Evolutionary conservation across 37 sponge, comb jelly and placozoan species (phyloP).

Genomic region (Petrosia ficiformis): DNA sequence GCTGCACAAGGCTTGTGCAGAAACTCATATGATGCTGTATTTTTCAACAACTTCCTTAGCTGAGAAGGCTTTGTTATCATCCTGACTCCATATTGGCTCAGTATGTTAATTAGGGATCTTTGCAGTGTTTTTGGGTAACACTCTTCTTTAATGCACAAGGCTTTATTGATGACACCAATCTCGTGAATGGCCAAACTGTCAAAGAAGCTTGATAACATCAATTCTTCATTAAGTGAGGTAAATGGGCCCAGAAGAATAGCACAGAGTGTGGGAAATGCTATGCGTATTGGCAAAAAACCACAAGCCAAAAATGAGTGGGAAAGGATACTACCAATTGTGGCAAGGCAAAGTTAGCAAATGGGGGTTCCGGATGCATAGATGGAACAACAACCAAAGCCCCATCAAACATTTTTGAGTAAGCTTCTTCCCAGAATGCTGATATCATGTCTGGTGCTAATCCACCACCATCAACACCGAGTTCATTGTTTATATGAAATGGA

Average conservation of each 20-base stretch:
- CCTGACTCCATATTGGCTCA: not conserved
- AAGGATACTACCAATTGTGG: not conserved
- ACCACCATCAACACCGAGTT: constrained; percentile 12
- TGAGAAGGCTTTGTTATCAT: not conserved
- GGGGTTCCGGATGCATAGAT: not conserved
- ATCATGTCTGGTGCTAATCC: constrained; percentile 15
- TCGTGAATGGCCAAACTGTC: no score
- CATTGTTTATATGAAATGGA: not conserved
- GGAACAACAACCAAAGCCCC: not conserved
- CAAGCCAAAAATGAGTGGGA: not conserved
- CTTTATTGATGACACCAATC: no score
- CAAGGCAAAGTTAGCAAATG: not conserved
- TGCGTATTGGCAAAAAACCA: not conserved
- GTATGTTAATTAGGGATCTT: not conserved
- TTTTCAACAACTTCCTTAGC: not conserved
- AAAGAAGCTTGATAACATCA: no score
- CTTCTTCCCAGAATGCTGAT: constrained; percentile 25
- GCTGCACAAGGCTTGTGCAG: not conserved
- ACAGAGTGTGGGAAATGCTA: not conserved
- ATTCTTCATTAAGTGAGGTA: no score
- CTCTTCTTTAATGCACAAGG: no score
- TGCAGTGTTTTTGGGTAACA: no score
- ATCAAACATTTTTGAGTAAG: not conserved
- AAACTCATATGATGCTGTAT: not conserved
- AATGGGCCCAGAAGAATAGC: constrained; percentile 1